Conservation (phyloP, 1,140 invertebrate species). For the Drosophila burlai region DNA sequence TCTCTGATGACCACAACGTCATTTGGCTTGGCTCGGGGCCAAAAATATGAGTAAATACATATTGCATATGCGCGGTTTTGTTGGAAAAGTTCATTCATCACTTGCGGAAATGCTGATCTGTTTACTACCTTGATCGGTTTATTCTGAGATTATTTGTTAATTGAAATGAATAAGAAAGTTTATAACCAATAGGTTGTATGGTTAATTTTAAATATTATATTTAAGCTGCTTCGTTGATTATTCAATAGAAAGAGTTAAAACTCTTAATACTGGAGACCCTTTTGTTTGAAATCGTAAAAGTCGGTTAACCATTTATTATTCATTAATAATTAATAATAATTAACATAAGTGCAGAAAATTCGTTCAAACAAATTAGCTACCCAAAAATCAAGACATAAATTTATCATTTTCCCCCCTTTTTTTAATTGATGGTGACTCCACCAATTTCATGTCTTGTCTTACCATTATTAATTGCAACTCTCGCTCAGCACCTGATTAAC, state of each 20-base stretch:
- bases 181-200: background rate
- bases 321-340: background rate
- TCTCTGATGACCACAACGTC: conserved; percentile 46
- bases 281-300: too few relatives aligned
- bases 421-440: background rate
- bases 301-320: background rate
- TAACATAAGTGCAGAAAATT: too few relatives aligned
- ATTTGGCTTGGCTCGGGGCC: conserved; percentile 60
- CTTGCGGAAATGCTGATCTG: conserved; percentile 48
- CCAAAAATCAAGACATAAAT: background rate
- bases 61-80: conserved; percentile 19
- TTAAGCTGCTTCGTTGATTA: too few relatives aligned
- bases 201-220: background rate
- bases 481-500: background rate
- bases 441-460: conserved; percentile 3
- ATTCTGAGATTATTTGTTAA: background rate
- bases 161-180: background rate
- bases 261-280: too few relatives aligned
- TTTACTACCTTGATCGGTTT: conserved; percentile 34
- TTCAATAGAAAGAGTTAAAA: too few relatives aligned
- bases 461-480: background rate
- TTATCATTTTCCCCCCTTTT: too few relatives aligned
- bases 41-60: conserved; percentile 21
- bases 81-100: conserved; percentile 37
- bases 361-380: background rate